Conservation (phyloP, 2,113 vertebrate genomes). For the Illadopsis cleaveri region DNA sequence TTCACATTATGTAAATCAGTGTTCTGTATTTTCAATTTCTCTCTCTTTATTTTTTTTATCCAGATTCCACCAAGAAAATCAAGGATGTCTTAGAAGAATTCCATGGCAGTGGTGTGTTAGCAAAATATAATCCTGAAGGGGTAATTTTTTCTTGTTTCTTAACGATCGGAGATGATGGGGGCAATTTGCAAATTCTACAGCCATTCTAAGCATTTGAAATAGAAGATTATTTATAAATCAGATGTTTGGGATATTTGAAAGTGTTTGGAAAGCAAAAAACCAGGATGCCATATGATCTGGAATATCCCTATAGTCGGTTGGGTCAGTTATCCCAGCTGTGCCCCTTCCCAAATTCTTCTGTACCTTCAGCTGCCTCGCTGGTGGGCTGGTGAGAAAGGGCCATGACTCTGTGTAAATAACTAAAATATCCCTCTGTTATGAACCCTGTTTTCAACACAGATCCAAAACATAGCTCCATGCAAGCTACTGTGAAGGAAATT, state of each 20-base stretch:
- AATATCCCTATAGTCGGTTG: not conserved
- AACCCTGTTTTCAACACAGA: not conserved
- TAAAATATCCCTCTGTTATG: not conserved
- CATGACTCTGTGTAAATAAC: not conserved
- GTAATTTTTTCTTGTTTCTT: slow-evolving; percentile 74
- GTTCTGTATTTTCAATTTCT: slow-evolving; percentile 20
- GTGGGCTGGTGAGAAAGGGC: not conserved
- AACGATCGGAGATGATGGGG: not conserved
- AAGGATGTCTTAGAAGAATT: slow-evolving; percentile 96
- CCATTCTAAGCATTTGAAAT: not conserved
- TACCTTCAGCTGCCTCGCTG: not conserved
- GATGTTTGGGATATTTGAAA: not conserved
- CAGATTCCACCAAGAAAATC: slow-evolving; percentile 95
- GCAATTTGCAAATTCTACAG: not conserved
- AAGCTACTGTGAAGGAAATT: not conserved
- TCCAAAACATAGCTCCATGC: not conserved
- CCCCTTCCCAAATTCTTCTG: not conserved
- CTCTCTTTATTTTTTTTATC: slow-evolving; percentile 23
- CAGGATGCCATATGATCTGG: not conserved
- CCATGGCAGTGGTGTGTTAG: slow-evolving; percentile 90
- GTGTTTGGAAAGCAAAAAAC: not conserved
- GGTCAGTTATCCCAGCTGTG: not conserved
- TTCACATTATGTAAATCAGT: not conserved
- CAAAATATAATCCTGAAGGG: slow-evolving; percentile 95
- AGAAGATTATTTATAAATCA: not conserved